Evolutionary conservation across 2,888 invertebrate species (phyloP).

Genomic region (Luperina testacea): DNA sequence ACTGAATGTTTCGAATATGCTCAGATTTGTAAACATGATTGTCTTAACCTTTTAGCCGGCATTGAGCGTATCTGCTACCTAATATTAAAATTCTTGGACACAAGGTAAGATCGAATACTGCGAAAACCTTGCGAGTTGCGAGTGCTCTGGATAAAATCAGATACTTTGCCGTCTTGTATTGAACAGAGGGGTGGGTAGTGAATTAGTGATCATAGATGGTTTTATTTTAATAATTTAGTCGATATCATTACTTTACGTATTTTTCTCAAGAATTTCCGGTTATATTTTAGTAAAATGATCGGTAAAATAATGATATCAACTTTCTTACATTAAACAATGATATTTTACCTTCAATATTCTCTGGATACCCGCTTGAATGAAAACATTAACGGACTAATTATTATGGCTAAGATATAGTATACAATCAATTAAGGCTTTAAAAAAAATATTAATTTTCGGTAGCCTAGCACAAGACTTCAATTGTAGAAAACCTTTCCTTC

Average conservation of each 20-base stretch:
- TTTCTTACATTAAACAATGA: slow-evolving; percentile 47
- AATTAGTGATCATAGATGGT: background rate
- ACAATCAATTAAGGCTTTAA: no score
- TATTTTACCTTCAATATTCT: slow-evolving; percentile 80
- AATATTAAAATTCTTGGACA: background rate
- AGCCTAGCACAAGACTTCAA: no score
- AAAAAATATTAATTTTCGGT: no score
- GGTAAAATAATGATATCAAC: background rate
- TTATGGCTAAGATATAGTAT: slow-evolving; percentile 28
- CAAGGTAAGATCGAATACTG: background rate
- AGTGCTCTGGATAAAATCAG: background rate
- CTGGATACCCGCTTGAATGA: slow-evolving; percentile 79
- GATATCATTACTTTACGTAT: background rate
- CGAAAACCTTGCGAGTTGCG: background rate
- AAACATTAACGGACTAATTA: slow-evolving; percentile 64
- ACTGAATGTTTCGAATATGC: background rate
- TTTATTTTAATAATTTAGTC: background rate
- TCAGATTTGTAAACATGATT: background rate
- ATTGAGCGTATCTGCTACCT: background rate
- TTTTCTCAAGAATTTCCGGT: background rate
- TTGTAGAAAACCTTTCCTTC: no score
- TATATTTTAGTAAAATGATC: no score
- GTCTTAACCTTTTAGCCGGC: background rate
- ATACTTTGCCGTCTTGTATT: background rate
- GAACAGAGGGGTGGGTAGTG: background rate